Percentiles rank a stretch among this genome's conserved stretches.
Evolutionary conservation across 2,113 vertebrate genomes (phyloP).

Genomic region (Sinocyclocheilus anophthalmus): DNA sequence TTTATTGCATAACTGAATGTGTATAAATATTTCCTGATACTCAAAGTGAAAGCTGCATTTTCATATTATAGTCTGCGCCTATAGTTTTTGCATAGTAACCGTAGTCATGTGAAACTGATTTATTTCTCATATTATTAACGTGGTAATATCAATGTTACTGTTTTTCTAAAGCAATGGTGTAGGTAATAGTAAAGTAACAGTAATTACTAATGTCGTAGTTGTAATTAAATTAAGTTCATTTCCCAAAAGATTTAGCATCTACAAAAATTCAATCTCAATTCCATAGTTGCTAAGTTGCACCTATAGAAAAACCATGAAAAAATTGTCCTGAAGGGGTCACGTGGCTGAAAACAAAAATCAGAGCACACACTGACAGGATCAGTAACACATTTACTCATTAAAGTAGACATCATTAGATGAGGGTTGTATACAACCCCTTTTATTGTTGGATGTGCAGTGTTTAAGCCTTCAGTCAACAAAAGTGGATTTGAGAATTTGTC

Average conservation of each 20-base stretch:
- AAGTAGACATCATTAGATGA: not conserved
- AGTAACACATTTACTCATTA: not conserved
- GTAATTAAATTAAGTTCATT: not conserved
- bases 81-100: too few relatives aligned
- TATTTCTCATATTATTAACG: not conserved
- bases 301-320: not conserved
- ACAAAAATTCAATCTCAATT: not conserved
- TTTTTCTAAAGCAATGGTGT: not conserved
- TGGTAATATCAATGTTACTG: not conserved
- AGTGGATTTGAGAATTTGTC: not conserved
- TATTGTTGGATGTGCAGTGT: constrained; percentile 4
- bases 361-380: not conserved
- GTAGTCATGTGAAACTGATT: not conserved
- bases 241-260: not conserved
- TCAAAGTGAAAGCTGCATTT: not conserved
- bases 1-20: not conserved
- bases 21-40: not conserved
- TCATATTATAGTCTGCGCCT: not conserved
- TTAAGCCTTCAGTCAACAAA: not conserved
- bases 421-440: constrained; percentile 15
- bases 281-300: not conserved
- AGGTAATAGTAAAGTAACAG: not conserved
- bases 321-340: not conserved
- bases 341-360: not conserved
- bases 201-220: not conserved